Base-by-base conservation (phyloP, 92 coral and sea anemone genomes). In the Meandrina meandrites region DNA sequence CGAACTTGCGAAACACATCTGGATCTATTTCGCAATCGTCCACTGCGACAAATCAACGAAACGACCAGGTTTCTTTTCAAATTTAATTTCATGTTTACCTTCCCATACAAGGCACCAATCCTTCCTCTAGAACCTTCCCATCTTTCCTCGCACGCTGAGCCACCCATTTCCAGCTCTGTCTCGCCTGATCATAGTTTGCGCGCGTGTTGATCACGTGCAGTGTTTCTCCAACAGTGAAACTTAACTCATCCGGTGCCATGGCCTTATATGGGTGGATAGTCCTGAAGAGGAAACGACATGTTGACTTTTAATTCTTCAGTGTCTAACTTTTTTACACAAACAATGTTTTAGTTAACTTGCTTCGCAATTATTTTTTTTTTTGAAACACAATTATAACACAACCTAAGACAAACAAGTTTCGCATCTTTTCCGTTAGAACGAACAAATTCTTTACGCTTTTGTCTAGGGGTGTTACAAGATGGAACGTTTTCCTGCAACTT, bases 91-190 rank as follows among this genome's bases (percentile, higher is more conserved):
- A 6, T 18, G 37, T 5, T 27, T 15, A 97, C 99, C 96, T 92
- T 89, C 98, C 98, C 91, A 97, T 96, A n/a, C 98, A 91, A 8
- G 99, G 94, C 22, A 97, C 94, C 56, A 97, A 81, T 28, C 99
- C 99, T 84, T 97, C 99, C 79, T 95, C 96, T 34, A 92, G 84
- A 54, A 88, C 91, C 37, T 92, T 95, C 64, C 96, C 98, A 79
- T 93, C 98, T 62, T 88, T 94, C 84, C 93, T 87, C 70, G 92
- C 96, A 56, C 99, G 95, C 86, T 93, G 91, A 9, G 99, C 99
- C 71, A 95, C 96, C 99, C 99, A 97, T 32, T 94, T 92, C 99
- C 99, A 97, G 1, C 93, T 91, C 81, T 97, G 95, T 34, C 91
- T 84, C 48, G 94, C 94, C 77, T 92, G 93, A 79, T 95, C 99